phyloP scores from a whole-genome alignment of 1,140 invertebrate genomes.

The Lethrus apterus region DNA sequence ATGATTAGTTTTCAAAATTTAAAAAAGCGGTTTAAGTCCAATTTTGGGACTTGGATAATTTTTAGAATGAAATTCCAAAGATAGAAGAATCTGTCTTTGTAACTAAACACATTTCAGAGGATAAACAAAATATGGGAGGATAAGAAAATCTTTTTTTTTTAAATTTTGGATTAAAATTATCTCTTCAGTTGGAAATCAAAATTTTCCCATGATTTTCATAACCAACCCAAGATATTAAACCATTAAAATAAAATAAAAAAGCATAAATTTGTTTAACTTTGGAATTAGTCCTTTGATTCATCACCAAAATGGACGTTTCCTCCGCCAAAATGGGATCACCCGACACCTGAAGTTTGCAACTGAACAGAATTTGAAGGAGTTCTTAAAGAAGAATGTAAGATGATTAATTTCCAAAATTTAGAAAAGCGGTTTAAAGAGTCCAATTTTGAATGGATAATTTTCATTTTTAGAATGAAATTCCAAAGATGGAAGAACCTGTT shows the following conservation, averaged over 20 bases:
- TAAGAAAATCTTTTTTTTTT: too few species aligned
- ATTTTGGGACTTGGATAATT: conserved; percentile 9
- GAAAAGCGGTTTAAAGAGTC: conserved; percentile 10
- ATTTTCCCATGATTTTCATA: too few species aligned
- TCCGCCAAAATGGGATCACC: conserved; percentile 66
- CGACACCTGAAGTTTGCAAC: conserved; percentile 62
- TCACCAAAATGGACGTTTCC: conserved; percentile 68
- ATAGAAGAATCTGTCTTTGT: not conserved
- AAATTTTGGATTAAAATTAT: too few species aligned
- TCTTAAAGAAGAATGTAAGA: conserved; percentile 52
- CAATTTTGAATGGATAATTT: conserved; percentile 6
- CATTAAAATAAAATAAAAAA: too few species aligned
- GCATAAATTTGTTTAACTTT: too few species aligned
- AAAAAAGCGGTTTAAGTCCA: conserved; percentile 8
- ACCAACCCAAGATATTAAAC: too few species aligned
- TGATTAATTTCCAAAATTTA: too few species aligned
- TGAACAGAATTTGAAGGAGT: conserved; percentile 59
- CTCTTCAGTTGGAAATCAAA: too few species aligned
- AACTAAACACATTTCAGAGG: not conserved
- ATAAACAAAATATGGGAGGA: not conserved
- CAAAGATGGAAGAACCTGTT: not conserved
- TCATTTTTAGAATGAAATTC: conserved; percentile 8
- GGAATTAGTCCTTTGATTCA: conserved; percentile 77
- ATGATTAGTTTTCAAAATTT: too few species aligned
- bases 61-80: conserved; percentile 1